A percentile compares a stretch with the other conserved stretches of the same genome.
These are phyloP conservation scores for Colinus virginianus DNA, from an alignment of 2,113 vertebrate species.

Conservation along the genomic window DNA sequence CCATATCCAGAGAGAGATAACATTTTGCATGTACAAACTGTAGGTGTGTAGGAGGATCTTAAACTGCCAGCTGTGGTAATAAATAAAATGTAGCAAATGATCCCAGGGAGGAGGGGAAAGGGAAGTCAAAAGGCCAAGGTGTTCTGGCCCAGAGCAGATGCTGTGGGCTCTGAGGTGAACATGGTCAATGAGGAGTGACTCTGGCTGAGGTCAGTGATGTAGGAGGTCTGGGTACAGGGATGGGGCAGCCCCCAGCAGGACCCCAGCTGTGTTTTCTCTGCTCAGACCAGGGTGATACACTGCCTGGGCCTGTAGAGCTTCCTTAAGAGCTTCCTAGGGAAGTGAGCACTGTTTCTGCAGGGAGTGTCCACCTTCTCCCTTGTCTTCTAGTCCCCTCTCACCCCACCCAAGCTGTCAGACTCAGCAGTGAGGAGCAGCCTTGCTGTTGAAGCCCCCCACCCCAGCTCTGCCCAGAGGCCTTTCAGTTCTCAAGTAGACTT, in stretches of 20 bases:
- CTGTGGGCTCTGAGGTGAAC: neutral
- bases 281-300: neutral
- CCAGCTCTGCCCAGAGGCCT: neutral
- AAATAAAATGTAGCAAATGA: neutral
- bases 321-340: no score
- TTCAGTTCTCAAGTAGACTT: neutral
- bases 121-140: neutral
- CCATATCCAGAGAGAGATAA: neutral
- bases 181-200: neutral
- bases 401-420: neutral
- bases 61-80: slow-evolving; percentile 30
- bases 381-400: neutral
- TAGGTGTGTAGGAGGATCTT: neutral
- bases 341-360: rapidly evolving
- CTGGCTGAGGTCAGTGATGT: neutral
- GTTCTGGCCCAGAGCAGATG: slow-evolving; percentile 8
- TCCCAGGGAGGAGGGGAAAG: neutral
- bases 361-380: neutral
- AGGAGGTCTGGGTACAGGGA: neutral
- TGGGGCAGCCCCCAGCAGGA: neutral
- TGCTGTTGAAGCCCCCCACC: neutral
- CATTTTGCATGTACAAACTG: neutral
- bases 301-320: rapidly evolving
- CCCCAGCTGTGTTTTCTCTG: neutral
- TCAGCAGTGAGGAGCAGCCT: rapidly evolving